A percentile compares a stretch with the other conserved stretches of the same genome.
Conservation (phyloP, 2,888 invertebrate genomes). For the Drosophila falleni region DNA sequence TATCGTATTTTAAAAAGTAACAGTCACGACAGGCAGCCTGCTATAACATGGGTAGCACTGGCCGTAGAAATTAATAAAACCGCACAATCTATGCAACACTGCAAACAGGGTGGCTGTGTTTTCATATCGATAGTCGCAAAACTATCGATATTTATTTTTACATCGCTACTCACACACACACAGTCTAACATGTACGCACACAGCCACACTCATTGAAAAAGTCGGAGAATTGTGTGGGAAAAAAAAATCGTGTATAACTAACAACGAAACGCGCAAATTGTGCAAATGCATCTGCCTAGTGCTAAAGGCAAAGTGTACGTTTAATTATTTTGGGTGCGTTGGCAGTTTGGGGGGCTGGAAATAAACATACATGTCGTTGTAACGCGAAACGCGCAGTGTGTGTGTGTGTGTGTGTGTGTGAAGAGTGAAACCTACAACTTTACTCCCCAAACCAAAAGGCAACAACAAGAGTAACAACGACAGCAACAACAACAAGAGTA, state of each 20-base stretch:
- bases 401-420: slow-evolving; percentile 60
- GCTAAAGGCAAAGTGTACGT: slow-evolving; percentile 58
- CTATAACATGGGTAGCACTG: slow-evolving; percentile 19
- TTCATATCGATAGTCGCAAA: slow-evolving; percentile 19
- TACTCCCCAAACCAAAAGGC: slow-evolving; percentile 67
- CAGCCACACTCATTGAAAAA: slow-evolving; percentile 74
- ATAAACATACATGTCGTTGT: slow-evolving; percentile 48
- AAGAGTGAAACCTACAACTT: slow-evolving; percentile 76
- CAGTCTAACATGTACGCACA: slow-evolving; percentile 40
- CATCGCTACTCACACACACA: slow-evolving; percentile 48
- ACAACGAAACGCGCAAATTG: slow-evolving; percentile 57
- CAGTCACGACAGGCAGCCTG: slow-evolving; percentile 11
- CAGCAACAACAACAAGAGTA: slow-evolving; percentile 46
- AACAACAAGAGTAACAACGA: slow-evolving; percentile 54
- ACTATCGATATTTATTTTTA: slow-evolving; percentile 31
- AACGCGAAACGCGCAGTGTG: slow-evolving; percentile 46
- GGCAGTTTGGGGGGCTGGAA: slow-evolving; percentile 50
- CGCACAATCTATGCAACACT: slow-evolving; percentile 18
- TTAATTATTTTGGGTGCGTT: slow-evolving; percentile 48
- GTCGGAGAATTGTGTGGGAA: slow-evolving; percentile 70
- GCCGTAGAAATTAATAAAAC: not conserved
- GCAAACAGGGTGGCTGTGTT: slow-evolving; percentile 1
- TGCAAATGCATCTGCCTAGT: slow-evolving; percentile 61
- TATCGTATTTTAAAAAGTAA: slow-evolving; percentile 44
- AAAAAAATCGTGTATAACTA: slow-evolving; percentile 59